Base-by-base conservation (phyloP, 2,797 vertebrate genomes). In the Pyrocephalus nanus region DNA sequence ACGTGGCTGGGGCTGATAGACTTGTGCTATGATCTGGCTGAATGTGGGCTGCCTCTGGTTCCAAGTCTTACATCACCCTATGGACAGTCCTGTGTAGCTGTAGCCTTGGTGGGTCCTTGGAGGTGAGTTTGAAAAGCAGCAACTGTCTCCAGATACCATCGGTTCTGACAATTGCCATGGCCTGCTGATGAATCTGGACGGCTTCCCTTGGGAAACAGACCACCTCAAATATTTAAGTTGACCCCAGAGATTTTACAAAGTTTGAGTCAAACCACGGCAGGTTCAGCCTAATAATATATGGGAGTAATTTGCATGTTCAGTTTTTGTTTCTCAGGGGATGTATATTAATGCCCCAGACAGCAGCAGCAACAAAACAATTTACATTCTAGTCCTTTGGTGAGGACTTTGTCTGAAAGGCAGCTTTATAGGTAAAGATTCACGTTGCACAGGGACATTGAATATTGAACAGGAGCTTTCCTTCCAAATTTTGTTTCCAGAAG, bases 401-500 rank as follows among this genome's bases (percentile, higher is more conserved):
- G 40, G 58, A 62, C 47, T 65, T 88, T 79, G 65, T 86, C 83
- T 67, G 65, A 90, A 92, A 92, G 79, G 42, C 72, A 92, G 86
- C 38, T 88, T 86, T 73, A 53, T 30, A 89, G 65, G 86, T 79
- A 90, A 90, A 84, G 71, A 84, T 76, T 91, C 73, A 64, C 83
- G 65, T 64, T 71, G 69, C 50, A 82, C 53, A 77, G 60, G 64
- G 86, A 86, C 84, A 60, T 1, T 91, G 83, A 95, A 95, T 94
- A 91, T 85, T 90, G 80, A 94, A 93, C 57, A 91, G 57, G 27
- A 95, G 67, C 67, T 96, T 96, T 96, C 78, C 72, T 93, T 92
- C 64, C 93, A 94, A 80, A 85, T 94, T 83, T 94, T 87, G 53
- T 92, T 93, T 96, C 93, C 93, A 95, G 65, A 47, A 82, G 43